Conservation (phyloP, 2,113 vertebrate genomes). For the Planiliza haematocheilus region DNA sequence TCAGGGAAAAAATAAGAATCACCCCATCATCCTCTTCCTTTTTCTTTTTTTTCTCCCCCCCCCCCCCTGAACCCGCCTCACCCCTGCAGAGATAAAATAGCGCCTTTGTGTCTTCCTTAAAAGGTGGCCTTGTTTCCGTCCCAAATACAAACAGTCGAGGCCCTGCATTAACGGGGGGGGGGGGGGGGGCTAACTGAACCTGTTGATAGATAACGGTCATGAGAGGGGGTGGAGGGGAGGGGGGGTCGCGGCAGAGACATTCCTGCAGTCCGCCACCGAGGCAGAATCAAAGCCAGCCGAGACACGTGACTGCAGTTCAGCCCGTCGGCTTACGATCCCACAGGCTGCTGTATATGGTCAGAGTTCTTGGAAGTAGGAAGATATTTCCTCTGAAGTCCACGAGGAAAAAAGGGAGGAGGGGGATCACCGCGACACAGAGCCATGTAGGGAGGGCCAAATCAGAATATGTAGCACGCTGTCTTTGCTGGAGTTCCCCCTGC, state of each 20-base stretch:
- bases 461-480: constrained; percentile 25
- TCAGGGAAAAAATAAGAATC: constrained; percentile 52
- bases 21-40: constrained; percentile 26
- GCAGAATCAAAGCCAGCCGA: constrained; percentile 35
- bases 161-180: background rate
- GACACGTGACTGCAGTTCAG: constrained; percentile 64
- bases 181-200: background rate
- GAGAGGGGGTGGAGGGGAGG: too few relatives aligned
- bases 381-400: constrained; percentile 63
- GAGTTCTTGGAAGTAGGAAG: constrained; percentile 69
- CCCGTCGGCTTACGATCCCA: constrained; percentile 46
- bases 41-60: background rate
- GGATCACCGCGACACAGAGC: constrained; percentile 2
- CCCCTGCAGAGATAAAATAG: constrained; percentile 34
- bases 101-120: constrained; percentile 68
- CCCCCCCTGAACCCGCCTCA: background rate
- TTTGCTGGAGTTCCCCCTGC: constrained; percentile 28
- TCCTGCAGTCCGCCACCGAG: constrained; percentile 42
- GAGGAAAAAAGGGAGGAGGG: background rate
- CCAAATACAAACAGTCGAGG: constrained; percentile 7
- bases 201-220: constrained; percentile 40
- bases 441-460: constrained; percentile 49
- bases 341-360: constrained; percentile 72
- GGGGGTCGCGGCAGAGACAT: constrained; percentile 42
- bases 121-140: constrained; percentile 60